Evolutionary conservation across 2,113 vertebrate species (phyloP).

Genomic region (Murina feae): DNA sequence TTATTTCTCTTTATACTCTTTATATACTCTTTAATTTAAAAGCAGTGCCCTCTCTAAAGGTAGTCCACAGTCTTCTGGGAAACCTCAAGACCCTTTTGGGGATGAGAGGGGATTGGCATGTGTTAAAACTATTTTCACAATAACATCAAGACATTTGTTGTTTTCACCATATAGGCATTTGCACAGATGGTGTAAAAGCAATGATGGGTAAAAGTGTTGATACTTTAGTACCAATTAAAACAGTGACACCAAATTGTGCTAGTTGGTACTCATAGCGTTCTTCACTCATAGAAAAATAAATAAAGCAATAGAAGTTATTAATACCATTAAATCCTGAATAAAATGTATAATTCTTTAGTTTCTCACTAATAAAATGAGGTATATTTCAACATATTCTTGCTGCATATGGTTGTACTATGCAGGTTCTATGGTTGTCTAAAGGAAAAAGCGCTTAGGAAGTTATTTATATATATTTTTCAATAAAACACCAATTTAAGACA

Average conservation of each 20-base stretch:
- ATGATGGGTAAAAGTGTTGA: neutral
- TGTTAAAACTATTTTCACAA: neutral
- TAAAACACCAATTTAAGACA: neutral
- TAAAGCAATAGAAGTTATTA: neutral
- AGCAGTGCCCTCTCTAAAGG: neutral
- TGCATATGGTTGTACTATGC: neutral
- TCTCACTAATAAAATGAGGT: neutral
- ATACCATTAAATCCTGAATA: neutral
- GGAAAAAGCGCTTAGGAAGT: neutral
- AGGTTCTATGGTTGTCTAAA: neutral
- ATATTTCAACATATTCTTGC: neutral
- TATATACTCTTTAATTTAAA: neutral
- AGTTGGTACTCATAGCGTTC: neutral
- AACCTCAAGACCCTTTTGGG: neutral
- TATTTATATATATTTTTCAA: neutral
- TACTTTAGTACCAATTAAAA: neutral
- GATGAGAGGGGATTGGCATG: fast-evolving
- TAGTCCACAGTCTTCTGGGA: neutral
- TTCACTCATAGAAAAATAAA: neutral
- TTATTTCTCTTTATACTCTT: neutral
- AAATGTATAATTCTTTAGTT: neutral
- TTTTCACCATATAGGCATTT: neutral
- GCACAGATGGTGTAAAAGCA: neutral
- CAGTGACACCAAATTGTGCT: neutral
- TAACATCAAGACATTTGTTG: neutral